Percentiles rank a stretch among this genome's conserved stretches.
These are phyloP conservation scores for Halocaridina rubra DNA, from an alignment of 2,888 invertebrate species.

Conservation along the genomic window DNA sequence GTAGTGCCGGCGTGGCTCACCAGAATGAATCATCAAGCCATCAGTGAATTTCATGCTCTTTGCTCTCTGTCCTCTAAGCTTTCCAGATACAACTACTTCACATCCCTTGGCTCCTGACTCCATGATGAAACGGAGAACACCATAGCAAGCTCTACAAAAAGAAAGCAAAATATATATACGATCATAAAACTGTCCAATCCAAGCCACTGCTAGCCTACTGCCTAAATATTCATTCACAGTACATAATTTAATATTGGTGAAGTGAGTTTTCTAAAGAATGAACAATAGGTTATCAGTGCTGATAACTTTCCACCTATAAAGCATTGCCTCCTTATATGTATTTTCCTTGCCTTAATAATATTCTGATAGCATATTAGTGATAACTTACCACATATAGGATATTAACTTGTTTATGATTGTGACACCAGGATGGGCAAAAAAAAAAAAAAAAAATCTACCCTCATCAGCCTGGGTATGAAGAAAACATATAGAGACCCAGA, in stretches of 20 bases:
- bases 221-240: background rate
- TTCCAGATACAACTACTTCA: slow-evolving; percentile 96
- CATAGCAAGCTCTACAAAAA: slow-evolving; percentile 87
- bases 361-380: too few relatives aligned
- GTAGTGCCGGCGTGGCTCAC: slow-evolving; percentile 98
- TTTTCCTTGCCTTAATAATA: too few relatives aligned
- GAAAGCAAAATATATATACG: slow-evolving; percentile 64
- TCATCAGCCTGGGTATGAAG: too few relatives aligned
- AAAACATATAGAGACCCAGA: too few relatives aligned
- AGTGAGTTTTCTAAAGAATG: background rate
- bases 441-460: too few relatives aligned
- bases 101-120: slow-evolving; percentile 97
- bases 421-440: too few relatives aligned
- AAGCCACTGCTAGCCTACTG: background rate
- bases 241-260: background rate
- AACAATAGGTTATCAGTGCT: too few relatives aligned
- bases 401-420: too few relatives aligned
- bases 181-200: background rate
- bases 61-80: slow-evolving; percentile 97
- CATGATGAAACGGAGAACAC: slow-evolving; percentile 98
- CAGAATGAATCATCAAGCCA: slow-evolving; percentile 99
- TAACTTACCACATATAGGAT: too few relatives aligned
- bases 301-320: too few relatives aligned
- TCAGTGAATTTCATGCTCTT: slow-evolving; percentile 99
- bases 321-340: too few relatives aligned